Evolutionary conservation across 2,888 invertebrate genomes (phyloP).

Genomic region (Dyspetes luteomarginatus): DNA sequence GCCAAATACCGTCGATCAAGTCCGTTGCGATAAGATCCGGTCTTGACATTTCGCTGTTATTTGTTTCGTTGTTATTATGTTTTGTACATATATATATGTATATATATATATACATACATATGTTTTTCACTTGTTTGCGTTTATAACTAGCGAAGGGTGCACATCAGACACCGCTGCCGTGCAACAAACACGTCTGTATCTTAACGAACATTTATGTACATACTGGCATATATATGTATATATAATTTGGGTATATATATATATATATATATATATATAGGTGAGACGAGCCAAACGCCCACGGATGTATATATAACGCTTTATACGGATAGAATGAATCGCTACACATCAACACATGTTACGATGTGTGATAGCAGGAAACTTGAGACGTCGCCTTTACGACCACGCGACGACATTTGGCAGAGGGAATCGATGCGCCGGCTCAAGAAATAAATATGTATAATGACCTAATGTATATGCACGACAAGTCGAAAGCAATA

Average conservation of each 20-base stretch:
- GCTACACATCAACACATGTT: neutral
- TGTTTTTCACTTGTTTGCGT: constrained; percentile 6
- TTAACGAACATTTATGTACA: neutral
- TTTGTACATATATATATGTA: too few relatives aligned
- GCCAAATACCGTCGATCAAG: constrained; percentile 90
- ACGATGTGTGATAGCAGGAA: neutral
- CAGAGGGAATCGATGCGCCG: too few relatives aligned
- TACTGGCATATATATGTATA: neutral
- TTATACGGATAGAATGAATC: neutral
- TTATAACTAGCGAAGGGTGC: constrained; percentile 3
- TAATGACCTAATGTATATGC: neutral
- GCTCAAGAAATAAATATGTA: too few relatives aligned
- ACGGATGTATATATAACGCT: neutral
- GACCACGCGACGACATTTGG: neutral
- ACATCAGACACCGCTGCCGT: constrained; percentile 47
- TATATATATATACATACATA: too few relatives aligned
- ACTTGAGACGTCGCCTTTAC: neutral
- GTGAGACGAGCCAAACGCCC: neutral
- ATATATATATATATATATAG: neutral
- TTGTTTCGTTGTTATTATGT: neutral
- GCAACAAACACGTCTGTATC: neutral
- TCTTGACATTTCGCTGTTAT: constrained; percentile 83
- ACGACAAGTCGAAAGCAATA: too few relatives aligned
- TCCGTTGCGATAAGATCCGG: constrained; percentile 88
- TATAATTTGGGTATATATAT: neutral